A percentile compares a stretch with the other conserved stretches of the same genome.
Conservation (phyloP, 2,888 invertebrate genomes). For the Leuctra nigra region DNA sequence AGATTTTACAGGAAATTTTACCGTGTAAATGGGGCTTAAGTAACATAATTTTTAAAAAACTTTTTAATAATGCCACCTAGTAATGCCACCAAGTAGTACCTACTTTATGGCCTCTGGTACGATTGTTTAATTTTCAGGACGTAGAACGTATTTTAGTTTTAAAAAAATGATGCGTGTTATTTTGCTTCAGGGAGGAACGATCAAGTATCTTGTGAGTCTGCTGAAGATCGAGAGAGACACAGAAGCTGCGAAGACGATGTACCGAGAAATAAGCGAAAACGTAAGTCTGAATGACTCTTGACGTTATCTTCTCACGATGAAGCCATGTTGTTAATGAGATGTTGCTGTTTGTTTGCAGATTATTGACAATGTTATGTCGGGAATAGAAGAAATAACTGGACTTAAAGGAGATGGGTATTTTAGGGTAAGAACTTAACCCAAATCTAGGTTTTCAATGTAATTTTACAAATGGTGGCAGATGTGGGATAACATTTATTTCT, state of each 20-base stretch:
- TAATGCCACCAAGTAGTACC: background rate
- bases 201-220: constrained; percentile 51
- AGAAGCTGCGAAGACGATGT: constrained; percentile 42
- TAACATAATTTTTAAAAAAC: too few relatives aligned
- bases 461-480: too few relatives aligned
- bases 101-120: background rate
- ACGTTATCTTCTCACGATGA: background rate
- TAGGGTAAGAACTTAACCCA: constrained; percentile 35
- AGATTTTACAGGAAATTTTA: too few relatives aligned
- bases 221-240: constrained; percentile 45
- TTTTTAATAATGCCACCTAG: too few relatives aligned
- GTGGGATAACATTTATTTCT: background rate
- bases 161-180: background rate
- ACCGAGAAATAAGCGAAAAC: constrained; percentile 48
- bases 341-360: constrained; percentile 36
- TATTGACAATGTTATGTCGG: constrained; percentile 51
- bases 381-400: constrained; percentile 50
- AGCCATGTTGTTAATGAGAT: background rate
- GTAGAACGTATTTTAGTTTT: background rate
- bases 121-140: background rate
- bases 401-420: constrained; percentile 45
- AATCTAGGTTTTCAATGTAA: too few relatives aligned
- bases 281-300: constrained; percentile 35
- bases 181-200: constrained; percentile 47
- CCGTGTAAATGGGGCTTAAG: too few relatives aligned